Conservation (phyloP, 2,888 invertebrate genomes). For the Poecilus cupreus region DNA sequence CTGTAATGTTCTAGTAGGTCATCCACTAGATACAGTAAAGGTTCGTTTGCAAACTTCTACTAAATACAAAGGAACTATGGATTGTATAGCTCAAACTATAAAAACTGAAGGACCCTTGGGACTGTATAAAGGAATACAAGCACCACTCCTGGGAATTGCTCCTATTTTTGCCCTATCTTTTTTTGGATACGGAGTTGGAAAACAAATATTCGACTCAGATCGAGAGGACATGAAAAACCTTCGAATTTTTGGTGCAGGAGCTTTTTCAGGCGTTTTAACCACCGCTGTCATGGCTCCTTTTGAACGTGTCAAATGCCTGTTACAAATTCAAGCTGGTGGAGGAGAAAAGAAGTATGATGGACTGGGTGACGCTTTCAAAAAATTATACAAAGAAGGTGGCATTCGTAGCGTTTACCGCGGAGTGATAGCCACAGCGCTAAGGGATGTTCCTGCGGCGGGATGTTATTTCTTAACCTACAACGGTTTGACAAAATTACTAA, state of each 20-base stretch:
- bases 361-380: constrained; percentile 89
- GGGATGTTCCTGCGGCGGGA: constrained; percentile 98
- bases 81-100: constrained; percentile 81
- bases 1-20: constrained; percentile 76
- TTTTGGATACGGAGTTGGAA: constrained; percentile 94
- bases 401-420: constrained; percentile 93
- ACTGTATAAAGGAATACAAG: constrained; percentile 73
- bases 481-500: constrained; percentile 86
- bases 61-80: constrained; percentile 75
- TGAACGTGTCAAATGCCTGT: constrained; percentile 94
- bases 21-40: constrained; percentile 78
- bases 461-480: constrained; percentile 99
- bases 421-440: constrained; percentile 84
- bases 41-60: constrained; percentile 75
- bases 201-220: constrained; percentile 72
- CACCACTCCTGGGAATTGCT: constrained; percentile 93
- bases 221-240: constrained; percentile 81
- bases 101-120: constrained; percentile 60
- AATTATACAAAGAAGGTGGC: constrained; percentile 92
- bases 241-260: constrained; percentile 85
- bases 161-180: constrained; percentile 97
- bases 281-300: constrained; percentile 97
- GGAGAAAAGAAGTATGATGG: constrained; percentile 86
- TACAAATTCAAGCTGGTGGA: constrained; percentile 88
- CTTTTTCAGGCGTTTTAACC: constrained; percentile 94